Evolutionary conservation across 2,888 invertebrate species (phyloP).

Genomic region (Busseola fusca): DNA sequence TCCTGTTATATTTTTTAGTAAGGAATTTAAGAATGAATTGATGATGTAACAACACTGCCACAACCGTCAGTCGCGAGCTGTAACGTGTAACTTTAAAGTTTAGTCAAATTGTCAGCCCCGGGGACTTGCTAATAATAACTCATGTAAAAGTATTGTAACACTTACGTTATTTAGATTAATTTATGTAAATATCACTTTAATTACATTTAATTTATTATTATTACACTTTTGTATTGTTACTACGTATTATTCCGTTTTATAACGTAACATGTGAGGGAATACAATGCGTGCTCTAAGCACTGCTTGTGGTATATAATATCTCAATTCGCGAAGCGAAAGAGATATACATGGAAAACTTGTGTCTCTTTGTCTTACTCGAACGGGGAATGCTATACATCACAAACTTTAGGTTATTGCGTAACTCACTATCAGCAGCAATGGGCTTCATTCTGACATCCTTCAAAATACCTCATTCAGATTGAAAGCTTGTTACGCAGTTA

Average conservation of each 20-base stretch:
- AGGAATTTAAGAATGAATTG: constrained; percentile 2
- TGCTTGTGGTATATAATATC: constrained; percentile 9
- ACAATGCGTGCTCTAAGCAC: constrained; percentile 45
- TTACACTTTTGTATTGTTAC: constrained; percentile 69
- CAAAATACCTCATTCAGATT: not conserved
- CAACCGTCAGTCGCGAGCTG: constrained; percentile 9
- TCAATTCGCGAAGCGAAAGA: constrained; percentile 24
- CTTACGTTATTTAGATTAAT: constrained; percentile 62
- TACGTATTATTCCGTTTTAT: constrained; percentile 61
- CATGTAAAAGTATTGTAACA: constrained; percentile 63
- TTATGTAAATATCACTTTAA: constrained; percentile 68
- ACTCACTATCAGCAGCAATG: not conserved
- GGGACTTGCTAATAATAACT: constrained; percentile 62
- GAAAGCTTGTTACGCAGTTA: not conserved
- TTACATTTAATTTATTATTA: constrained; percentile 69
- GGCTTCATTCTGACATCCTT: no score
- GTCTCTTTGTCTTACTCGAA: constrained; percentile 24
- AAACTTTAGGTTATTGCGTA: not conserved
- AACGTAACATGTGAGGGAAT: constrained; percentile 35
- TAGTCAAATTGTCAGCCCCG: constrained; percentile 61
- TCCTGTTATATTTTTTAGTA: constrained; percentile 39
- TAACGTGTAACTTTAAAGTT: constrained; percentile 50
- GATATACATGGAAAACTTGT: constrained; percentile 11
- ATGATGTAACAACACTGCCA: constrained; percentile 18
- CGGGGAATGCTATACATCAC: constrained; percentile 25